Evolutionary conservation across 2,888 invertebrate genomes (phyloP), one percentile per base, ranked within the genome.

Genomic region (Agriotes lineatus): DNA sequence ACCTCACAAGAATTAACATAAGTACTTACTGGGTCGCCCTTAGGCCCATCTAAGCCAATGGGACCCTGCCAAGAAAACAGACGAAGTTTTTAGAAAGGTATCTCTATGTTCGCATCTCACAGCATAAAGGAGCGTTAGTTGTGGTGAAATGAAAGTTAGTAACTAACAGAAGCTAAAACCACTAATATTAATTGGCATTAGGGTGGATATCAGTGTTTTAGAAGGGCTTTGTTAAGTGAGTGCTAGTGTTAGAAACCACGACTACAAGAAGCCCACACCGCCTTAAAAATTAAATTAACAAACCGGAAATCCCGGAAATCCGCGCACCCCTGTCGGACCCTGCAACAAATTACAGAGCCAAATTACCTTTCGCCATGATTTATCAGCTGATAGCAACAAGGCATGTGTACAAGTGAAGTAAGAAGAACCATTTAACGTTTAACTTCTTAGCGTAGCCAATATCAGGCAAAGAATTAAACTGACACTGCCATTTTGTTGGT

Each of bases 41-140:
- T 96, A 3, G 96, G 96, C 75, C 96, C 96, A 81, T 96, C 95
- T 83, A 96, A 86, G 74, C 96, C 96, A 82, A 96, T 96, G 22
- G 96, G 94, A 76, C 96, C 96, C 96, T 96, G 88, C 67, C 88
- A 88, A 79, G 7, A 72, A 76, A 79, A 72, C 75, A 56, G 10
- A 67, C 56, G 42, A 66, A 1, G 20, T 12, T 58, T 71, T 60
- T 63, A 60, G 12, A 37, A 44, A 52, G 16, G 2, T 35, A 18
- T 56, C 18, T 30, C 33, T 50, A 50, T 10, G n/a, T 12, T 14
- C 14, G 14, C 30, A 52, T 16, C 30, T 25, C 20, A 33, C 16
- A 33, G 25, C 14, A 7, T 52, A 58, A 10, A 66, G 16, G 5
- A 3, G 9, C 48, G 61, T 68, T 68, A 68, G 63, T 52, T 19